These are phyloP conservation scores for Gasterosteus nipponicus DNA, from an alignment of 2,113 vertebrate genomes.

Conservation along the genomic window DNA sequence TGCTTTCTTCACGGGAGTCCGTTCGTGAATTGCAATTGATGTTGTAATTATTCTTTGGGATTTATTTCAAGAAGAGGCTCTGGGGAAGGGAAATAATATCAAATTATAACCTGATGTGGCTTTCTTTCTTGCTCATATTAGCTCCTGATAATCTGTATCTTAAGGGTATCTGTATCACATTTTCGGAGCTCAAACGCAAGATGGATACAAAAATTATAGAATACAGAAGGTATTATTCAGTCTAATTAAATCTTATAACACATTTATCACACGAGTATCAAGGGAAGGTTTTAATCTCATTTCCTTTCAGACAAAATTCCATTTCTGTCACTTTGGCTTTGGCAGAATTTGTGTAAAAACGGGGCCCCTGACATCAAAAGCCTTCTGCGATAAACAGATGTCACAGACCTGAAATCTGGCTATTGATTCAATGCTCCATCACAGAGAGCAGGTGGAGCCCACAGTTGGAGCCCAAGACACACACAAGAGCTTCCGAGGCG, in stretches of 20 bases:
- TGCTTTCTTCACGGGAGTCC: conserved; percentile 39
- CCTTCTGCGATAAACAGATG: conserved; percentile 40
- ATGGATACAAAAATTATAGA: conserved; percentile 17
- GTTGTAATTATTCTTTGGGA: conserved; percentile 45
- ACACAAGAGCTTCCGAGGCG: conserved; percentile 20
- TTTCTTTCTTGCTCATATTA: background rate
- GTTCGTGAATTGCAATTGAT: conserved; percentile 51
- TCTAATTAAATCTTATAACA: conserved; percentile 1
- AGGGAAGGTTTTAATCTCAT: conserved; percentile 29
- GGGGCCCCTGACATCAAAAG: conserved; percentile 41
- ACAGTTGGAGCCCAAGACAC: background rate
- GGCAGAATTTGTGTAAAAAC: conserved; percentile 31
- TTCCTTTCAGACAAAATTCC: conserved; percentile 5
- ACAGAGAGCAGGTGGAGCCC: conserved; percentile 25
- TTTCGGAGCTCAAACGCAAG: background rate
- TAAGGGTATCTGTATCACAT: background rate
- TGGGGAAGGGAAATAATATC: conserved; percentile 14
- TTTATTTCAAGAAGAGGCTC: conserved; percentile 27
- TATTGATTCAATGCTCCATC: conserved; percentile 25
- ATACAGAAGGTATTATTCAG: conserved; percentile 8
- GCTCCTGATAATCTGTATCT: conserved; percentile 3
- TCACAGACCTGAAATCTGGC: conserved; percentile 34
- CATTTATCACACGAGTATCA: conserved; percentile 16
- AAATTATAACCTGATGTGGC: conserved; percentile 27
- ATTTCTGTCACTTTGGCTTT: conserved; percentile 22